A percentile compares a stretch with the other conserved stretches of the same genome.
Conservation (phyloP, 2,797 vertebrate genomes). For the Coregonus sp. region DNA sequence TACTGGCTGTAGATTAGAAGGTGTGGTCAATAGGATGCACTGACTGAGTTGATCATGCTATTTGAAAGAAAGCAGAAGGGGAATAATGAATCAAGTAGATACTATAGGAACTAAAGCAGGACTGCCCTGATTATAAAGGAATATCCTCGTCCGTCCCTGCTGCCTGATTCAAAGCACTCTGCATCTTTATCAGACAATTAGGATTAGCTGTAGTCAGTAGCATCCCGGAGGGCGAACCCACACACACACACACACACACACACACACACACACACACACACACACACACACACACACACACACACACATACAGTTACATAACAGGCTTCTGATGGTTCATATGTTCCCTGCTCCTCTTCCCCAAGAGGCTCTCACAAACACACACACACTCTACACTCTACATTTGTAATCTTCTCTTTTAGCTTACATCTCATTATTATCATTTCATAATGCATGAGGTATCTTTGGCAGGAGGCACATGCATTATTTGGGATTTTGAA, state of each 20-base stretch:
- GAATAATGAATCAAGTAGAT: neutral
- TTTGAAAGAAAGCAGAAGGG: neutral
- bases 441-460: neutral
- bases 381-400: no score
- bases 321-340: constrained; percentile 52
- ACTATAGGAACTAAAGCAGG: constrained; percentile 30
- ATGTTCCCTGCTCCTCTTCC: constrained; percentile 16
- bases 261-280: no score
- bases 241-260: neutral
- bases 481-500: neutral
- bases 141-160: neutral
- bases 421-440: neutral
- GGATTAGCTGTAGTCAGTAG: constrained; percentile 27
- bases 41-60: neutral
- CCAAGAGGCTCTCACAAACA: neutral
- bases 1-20: neutral
- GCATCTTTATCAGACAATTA: constrained; percentile 25
- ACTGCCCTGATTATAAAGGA: constrained; percentile 31
- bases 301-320: constrained; percentile 44
- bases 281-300: neutral
- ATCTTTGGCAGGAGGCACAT: neutral
- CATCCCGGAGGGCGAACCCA: neutral
- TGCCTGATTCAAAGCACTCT: constrained; percentile 12
- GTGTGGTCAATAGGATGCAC: neutral
- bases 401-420: neutral